Evolutionary conservation across 2,797 vertebrate genomes (phyloP), one percentile per base, ranked within the genome.

Genomic region (Sebastes matsubarae): DNA sequence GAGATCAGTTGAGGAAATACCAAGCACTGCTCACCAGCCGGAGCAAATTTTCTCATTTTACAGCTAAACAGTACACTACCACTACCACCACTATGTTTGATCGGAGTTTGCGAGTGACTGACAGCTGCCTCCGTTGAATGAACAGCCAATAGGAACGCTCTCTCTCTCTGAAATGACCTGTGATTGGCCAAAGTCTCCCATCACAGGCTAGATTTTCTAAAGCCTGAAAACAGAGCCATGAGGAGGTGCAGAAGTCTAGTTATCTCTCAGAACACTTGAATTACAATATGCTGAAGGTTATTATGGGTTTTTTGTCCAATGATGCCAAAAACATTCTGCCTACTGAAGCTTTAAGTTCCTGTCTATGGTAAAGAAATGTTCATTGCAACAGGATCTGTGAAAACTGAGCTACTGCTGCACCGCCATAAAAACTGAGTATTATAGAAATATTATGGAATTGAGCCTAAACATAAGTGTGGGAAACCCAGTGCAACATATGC

Each of bases 401-500:
- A 36, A 69, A n/a, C 20, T 29, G 27, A 22, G n/a, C 12, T 22
- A 36, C 25, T 27, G 25, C 57, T 50, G 5, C 18, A 4, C 50
- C 14, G 7, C 24, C 24, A 27, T 46, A 77, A 61, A 74, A 67
- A 70, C 2, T 18, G 5, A 32, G n/a, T 20, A 25, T 34, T 54
- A 29, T 13, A 12, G 50, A 64, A 71, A 79, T 42, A 22, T 68
- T 72, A 42, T 58, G 65, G 32, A 75, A 60, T 27, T 24, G 18
- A 73, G 8, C 14, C 18, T 52, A 52, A 52, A 52, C 46, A n/a
- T 34, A 63, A 63, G 61, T 77, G 79, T 88, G 79, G 54, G 82
- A 83, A 87, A 78, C 59, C 14, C 29, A 69, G n/a, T 6, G 12
- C 18, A 61, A 50, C 46, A 65, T 30, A 30, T 50, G 55, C 9